Percentiles rank a stretch among this genome's conserved stretches.
Evolutionary conservation across 2,888 invertebrate species (phyloP).

Genomic region (Tenthredo notha): DNA sequence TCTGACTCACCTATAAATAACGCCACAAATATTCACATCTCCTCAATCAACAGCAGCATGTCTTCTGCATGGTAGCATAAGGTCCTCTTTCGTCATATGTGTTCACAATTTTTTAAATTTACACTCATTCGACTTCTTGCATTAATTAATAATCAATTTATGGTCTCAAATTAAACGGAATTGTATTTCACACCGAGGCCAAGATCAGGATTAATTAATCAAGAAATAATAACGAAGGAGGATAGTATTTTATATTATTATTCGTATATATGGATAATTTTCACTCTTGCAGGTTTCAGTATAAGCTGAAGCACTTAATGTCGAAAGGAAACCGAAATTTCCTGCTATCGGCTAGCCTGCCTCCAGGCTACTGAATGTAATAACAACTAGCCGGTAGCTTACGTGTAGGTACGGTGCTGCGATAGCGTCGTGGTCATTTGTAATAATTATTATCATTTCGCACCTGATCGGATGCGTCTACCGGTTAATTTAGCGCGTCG

Average conservation of each 20-base stretch:
- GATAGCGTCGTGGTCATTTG: conserved; percentile 66
- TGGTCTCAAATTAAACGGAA: neutral
- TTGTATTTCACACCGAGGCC: neutral
- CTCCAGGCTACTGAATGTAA: conserved; percentile 66
- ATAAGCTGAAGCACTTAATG: neutral
- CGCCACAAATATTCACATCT: neutral
- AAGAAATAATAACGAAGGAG: neutral
- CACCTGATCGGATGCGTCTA: conserved; percentile 66
- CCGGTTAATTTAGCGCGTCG: conserved; percentile 49
- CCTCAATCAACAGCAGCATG: neutral
- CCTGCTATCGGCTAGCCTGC: conserved; percentile 66
- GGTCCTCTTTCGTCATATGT: neutral
- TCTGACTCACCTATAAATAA: neutral
- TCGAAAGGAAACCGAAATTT: neutral
- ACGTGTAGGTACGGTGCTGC: conserved; percentile 60
- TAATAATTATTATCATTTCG: conserved; percentile 74
- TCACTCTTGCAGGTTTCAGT: neutral
- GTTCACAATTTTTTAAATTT: neutral
- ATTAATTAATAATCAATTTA: neutral
- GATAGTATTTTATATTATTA: neutral
- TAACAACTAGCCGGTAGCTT: conserved; percentile 57
- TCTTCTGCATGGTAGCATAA: neutral
- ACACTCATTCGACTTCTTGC: neutral
- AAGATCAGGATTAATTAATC: neutral
- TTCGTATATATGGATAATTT: neutral